Evolutionary conservation across 2,797 vertebrate species (phyloP).

Genomic region (Falco biarmicus): DNA sequence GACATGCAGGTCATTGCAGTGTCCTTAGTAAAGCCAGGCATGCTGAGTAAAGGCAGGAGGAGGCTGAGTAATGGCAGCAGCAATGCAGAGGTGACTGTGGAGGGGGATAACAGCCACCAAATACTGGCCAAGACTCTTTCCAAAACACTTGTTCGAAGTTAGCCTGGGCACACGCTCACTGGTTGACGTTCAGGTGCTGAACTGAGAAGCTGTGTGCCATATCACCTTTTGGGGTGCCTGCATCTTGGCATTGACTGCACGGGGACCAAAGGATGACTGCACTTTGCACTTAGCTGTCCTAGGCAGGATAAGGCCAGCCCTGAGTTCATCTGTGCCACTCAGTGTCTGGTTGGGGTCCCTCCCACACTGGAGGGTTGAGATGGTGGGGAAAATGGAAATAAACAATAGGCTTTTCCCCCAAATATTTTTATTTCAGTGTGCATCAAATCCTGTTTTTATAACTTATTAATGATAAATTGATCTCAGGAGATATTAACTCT

Average conservation of each 20-base stretch:
- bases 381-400: background rate
- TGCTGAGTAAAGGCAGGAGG: background rate
- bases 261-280: background rate
- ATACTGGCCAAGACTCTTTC: background rate
- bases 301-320: background rate
- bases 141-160: background rate
- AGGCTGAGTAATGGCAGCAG: background rate
- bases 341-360: background rate
- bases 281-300: too few species aligned
- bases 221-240: background rate
- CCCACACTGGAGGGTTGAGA: too few species aligned
- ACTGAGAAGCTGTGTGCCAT: fast-evolving
- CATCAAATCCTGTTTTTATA: slow-evolving; percentile 23
- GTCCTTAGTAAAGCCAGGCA: fast-evolving
- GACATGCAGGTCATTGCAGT: background rate
- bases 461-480: slow-evolving; percentile 66
- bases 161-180: fast-evolving
- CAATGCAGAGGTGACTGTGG: background rate
- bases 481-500: slow-evolving; percentile 68
- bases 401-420: background rate
- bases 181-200: background rate
- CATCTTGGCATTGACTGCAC: background rate
- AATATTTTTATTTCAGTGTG: background rate
- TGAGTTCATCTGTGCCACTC: background rate
- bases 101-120: background rate